Evolutionary conservation across 2,797 vertebrate species (phyloP), one percentile per base, ranked within the genome.

Genomic region (Poecilia picta): DNA sequence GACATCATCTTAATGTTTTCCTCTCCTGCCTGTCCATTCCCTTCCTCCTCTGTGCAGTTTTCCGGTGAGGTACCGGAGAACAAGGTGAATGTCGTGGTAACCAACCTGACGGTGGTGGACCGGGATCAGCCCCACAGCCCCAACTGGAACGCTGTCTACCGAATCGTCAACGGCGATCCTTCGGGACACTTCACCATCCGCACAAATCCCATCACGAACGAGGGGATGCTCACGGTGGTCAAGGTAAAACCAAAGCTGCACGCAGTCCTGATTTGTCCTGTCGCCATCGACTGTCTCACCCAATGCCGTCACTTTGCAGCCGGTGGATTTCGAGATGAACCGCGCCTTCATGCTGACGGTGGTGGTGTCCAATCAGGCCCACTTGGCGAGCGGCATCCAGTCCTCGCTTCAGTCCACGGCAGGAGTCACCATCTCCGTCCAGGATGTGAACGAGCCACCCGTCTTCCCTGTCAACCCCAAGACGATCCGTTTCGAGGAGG

Each of bases 111-210:
- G 0, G 97, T 99, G 87, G 92, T 97, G 88, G 98, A 99, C 95
- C 90, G 97, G 53, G 98, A 99, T 89, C 98, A 99, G 94, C 97
- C 98, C 0, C 97, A 98, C 93, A 98, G 97, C 0, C 96, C 97
- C n/a, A 99, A 99, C 95, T 99, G 98, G 98, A 99, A 99, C 0
- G 98, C 97, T 0, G 90, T 98, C 15, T 99, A 99, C 92, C 96
- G 97, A 76, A 98, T 99, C 33, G 96, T 99, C 88, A 98, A 97
- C 0, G 98, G 98, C 55, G 98, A 99, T 92, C 97, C 97, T 36
- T 94, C 96, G 0, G 97, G 97, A 18, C 98, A 99, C 91, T 99
- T 99, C 92, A 96, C 94, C 82, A 92, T 99, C 88, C 97, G 96
- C 64, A 99, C 98, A 0, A 97, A 99, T 91, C 98, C 98, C 0